These are phyloP conservation scores for Stegodyphus dumicola DNA, from an alignment of 1,140 invertebrate species.

Conservation along the genomic window DNA sequence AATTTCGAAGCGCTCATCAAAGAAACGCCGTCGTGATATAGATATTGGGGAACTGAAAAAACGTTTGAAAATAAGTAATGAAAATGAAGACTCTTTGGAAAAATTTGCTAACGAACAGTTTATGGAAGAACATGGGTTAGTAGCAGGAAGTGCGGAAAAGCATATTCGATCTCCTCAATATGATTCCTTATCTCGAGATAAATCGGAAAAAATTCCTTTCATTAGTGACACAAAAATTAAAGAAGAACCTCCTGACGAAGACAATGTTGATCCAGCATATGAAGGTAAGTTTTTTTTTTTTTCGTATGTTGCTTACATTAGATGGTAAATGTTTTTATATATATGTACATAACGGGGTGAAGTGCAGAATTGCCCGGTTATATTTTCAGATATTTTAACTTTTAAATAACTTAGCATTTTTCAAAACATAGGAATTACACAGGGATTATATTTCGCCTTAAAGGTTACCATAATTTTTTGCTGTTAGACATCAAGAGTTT, in stretches of 20 bases:
- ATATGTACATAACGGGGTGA: too few species aligned
- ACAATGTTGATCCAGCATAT: background rate
- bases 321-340: background rate
- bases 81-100: slow-evolving; percentile 44
- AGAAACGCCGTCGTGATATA: slow-evolving; percentile 6
- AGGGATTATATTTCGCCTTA: too few species aligned
- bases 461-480: too few species aligned
- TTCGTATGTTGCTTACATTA: background rate
- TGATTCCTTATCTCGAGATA: background rate
- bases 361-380: too few species aligned
- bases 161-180: background rate
- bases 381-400: too few species aligned
- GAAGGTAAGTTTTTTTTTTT: slow-evolving; percentile 6
- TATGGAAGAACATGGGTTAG: slow-evolving; percentile 14
- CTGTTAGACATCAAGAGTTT: too few species aligned
- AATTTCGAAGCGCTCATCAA: slow-evolving; percentile 4
- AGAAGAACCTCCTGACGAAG: background rate
- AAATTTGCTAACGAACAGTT: slow-evolving; percentile 9
- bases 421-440: too few species aligned
- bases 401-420: too few species aligned
- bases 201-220: background rate
- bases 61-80: background rate
- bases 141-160: background rate
- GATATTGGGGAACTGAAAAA: slow-evolving; percentile 10
- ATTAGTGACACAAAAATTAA: background rate